These are phyloP conservation scores for Macroteleia sp. DNA, from an alignment of 2,888 invertebrate genomes.

Conservation along the genomic window DNA sequence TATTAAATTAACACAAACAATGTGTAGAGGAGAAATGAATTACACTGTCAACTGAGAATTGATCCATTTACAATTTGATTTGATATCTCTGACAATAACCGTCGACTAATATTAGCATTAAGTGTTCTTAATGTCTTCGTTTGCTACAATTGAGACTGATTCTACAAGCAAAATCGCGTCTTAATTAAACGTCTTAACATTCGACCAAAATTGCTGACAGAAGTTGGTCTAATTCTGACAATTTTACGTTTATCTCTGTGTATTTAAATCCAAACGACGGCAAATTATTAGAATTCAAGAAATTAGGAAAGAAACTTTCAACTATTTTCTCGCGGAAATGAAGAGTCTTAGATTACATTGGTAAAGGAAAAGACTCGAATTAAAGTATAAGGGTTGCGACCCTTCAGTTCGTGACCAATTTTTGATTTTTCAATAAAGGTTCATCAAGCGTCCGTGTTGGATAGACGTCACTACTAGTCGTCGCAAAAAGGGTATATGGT, in stretches of 20 bases:
- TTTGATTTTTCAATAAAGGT: conserved; percentile 4
- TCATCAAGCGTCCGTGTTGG: background rate
- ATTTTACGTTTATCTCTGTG: conserved; percentile 8
- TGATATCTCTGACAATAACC: conserved; percentile 9
- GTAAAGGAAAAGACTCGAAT: background rate
- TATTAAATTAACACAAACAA: too few species aligned
- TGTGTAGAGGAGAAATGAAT: too few species aligned
- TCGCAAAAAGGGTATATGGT: background rate
- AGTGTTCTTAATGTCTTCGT: conserved; percentile 1
- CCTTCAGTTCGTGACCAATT: background rate
- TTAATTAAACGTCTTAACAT: conserved; percentile 61
- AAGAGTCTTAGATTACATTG: conserved; percentile 2
- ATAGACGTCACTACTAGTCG: background rate
- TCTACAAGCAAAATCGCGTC: conserved; percentile 25
- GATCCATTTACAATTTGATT: too few species aligned
- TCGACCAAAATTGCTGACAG: conserved; percentile 30
- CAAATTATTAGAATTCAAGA: conserved; percentile 32
- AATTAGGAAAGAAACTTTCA: conserved; percentile 45
- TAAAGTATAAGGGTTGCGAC: background rate
- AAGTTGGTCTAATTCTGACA: conserved; percentile 26
- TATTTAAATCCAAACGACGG: conserved; percentile 11
- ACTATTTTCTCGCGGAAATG: conserved; percentile 11
- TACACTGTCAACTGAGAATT: too few species aligned
- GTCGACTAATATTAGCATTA: background rate
- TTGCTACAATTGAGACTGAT: conserved; percentile 14